Percentiles rank a stretch among this genome's conserved stretches.
These are phyloP conservation scores for Luscinia luscinia DNA, from an alignment of 2,797 vertebrate species.

Conservation along the genomic window DNA sequence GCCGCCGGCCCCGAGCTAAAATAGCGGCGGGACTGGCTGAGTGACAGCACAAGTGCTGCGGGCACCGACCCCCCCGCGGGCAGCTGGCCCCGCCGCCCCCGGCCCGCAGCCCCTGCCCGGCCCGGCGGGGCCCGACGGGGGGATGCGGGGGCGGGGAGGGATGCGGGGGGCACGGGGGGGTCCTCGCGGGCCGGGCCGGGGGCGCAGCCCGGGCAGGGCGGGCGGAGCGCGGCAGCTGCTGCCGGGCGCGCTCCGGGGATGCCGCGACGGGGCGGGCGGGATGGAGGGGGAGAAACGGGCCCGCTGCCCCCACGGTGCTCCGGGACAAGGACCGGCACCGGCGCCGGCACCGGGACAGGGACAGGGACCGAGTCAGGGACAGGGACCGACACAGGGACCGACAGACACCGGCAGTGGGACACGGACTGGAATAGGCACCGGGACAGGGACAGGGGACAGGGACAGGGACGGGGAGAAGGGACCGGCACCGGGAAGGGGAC, in stretches of 20 bases:
- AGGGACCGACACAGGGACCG: too few species aligned
- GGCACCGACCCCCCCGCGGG: conserved; percentile 22
- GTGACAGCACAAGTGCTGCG: conserved; percentile 77
- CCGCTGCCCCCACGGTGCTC: background rate
- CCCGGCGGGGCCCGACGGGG: background rate
- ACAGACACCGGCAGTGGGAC: too few species aligned
- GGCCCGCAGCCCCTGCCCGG: background rate
- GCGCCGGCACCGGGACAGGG: too few species aligned
- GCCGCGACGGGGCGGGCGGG: conserved; percentile 6
- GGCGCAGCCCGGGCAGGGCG: background rate
- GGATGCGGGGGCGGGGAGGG: background rate
- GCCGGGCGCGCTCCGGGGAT: background rate
- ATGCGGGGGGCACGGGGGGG: background rate
- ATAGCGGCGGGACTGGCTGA: conserved; percentile 63
- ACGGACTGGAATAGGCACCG: too few species aligned
- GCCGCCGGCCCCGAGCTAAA: conserved; percentile 63
- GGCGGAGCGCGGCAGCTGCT: conserved; percentile 11
- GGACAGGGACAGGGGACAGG: too few species aligned
- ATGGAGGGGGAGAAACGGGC: background rate
- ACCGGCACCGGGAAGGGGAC: background rate
- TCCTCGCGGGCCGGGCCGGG: background rate
- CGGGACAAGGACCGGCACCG: background rate
- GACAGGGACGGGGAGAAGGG: too few species aligned
- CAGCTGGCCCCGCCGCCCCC: conserved; percentile 16
- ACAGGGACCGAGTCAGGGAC: too few species aligned